Evolutionary conservation across 2,113 vertebrate genomes (phyloP).

Genomic region (Excalfactoria chinensis): DNA sequence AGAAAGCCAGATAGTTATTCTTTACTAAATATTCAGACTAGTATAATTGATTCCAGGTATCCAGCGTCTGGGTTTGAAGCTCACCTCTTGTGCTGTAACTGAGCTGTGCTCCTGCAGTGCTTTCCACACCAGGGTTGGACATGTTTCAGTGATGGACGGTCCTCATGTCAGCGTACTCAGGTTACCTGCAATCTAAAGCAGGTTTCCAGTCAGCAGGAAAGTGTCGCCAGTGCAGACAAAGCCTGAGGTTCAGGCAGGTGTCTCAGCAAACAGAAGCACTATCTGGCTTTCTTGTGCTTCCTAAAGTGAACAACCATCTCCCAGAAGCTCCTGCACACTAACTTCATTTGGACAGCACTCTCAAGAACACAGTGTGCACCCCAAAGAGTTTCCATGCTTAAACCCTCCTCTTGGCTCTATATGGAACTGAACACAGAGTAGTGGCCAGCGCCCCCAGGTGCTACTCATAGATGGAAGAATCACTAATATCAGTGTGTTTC

Average conservation of each 20-base stretch:
- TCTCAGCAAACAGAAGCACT: neutral
- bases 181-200: neutral
- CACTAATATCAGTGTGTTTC: neutral
- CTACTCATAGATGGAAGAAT: neutral
- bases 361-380: neutral
- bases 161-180: accelerated
- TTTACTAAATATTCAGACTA: neutral
- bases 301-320: neutral
- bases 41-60: neutral
- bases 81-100: neutral
- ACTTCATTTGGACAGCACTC: neutral
- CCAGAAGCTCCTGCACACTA: neutral
- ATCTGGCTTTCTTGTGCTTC: neutral
- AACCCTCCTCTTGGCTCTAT: neutral
- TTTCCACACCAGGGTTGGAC: neutral
- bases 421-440: neutral
- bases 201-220: neutral
- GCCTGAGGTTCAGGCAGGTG: neutral
- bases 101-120: neutral
- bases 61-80: neutral
- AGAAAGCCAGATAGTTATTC: neutral
- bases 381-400: neutral
- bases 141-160: neutral
- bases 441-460: neutral
- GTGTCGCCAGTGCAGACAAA: neutral